Evolutionary conservation across 1,140 invertebrate species (phyloP).

Genomic region (Mya arenaria): DNA sequence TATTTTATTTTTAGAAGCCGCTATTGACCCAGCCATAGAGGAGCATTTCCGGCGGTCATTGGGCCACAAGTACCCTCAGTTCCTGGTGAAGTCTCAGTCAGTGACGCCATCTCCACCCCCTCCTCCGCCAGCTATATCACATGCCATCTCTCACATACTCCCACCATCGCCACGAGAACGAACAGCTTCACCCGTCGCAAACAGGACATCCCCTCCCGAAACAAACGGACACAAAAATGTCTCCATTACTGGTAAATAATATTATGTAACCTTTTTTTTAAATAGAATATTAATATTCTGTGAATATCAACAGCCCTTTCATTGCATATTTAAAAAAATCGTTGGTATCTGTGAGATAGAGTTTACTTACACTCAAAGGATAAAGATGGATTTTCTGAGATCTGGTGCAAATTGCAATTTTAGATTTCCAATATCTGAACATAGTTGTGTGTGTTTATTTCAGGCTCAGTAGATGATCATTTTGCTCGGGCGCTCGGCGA

Average conservation of each 20-base stretch:
- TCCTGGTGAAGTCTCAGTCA: constrained; percentile 81
- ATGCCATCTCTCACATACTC: background rate
- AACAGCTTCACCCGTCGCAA: constrained; percentile 19
- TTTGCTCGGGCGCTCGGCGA: constrained; percentile 79
- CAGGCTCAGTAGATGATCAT: constrained; percentile 80
- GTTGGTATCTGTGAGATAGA: too few species aligned
- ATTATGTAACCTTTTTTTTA: too few species aligned
- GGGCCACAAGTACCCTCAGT: constrained; percentile 90
- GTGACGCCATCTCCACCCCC: constrained; percentile 57
- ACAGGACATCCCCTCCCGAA: constrained; percentile 28
- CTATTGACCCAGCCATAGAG: constrained; percentile 92
- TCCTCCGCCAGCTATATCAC: constrained; percentile 3
- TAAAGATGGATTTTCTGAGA: too few species aligned
- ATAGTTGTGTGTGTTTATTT: constrained; percentile 67
- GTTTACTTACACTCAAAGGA: too few species aligned
- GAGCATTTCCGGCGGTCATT: constrained; percentile 97
- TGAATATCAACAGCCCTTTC: too few species aligned
- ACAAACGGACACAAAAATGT: constrained; percentile 57
- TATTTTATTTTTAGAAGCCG: constrained; percentile 66
- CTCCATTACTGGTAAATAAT: constrained; percentile 69
- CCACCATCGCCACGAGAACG: background rate
- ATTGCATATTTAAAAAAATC: too few species aligned
- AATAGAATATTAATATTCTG: too few species aligned
- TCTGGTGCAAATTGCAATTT: too few species aligned
- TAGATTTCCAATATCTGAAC: too few species aligned